A percentile compares a stretch with the other conserved stretches of the same genome.
phyloP scores from a whole-genome alignment of 2,113 vertebrate genomes.

The Pteruthius melanotis region DNA sequence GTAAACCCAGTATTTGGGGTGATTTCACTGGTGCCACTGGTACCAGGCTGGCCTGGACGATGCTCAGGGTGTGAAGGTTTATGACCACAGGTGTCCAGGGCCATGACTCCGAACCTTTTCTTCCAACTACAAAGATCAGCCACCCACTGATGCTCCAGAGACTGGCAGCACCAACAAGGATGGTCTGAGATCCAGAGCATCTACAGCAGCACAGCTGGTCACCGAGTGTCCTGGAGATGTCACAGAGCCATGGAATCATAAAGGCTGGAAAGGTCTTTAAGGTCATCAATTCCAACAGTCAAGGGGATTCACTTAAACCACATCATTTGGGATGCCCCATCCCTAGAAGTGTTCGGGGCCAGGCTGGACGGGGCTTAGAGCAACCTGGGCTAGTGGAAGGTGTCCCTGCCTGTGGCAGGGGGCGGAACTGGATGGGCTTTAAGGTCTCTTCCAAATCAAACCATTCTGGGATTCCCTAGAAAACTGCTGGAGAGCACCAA shows the following conservation, averaged over 20 bases:
- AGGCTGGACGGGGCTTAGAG: fast-evolving
- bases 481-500: not conserved
- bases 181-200: not conserved
- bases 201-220: not conserved
- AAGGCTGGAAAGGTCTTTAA: fast-evolving
- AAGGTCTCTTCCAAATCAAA: not conserved
- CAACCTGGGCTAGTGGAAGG: not conserved
- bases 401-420: not conserved
- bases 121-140: not conserved
- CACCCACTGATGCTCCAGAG: not conserved
- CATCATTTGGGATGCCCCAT: not conserved
- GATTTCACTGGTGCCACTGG: not conserved
- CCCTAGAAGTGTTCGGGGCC: not conserved
- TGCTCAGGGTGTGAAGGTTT: not conserved
- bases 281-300: not conserved
- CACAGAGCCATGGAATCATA: not conserved
- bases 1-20: not conserved
- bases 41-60: fast-evolving
- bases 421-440: no score
- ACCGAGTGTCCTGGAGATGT: not conserved
- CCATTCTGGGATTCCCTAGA: not conserved
- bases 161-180: not conserved
- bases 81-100: not conserved
- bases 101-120: not conserved
- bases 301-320: not conserved